Conservation (phyloP, 2,888 invertebrate genomes). For the Glaucopsyche alexis region DNA sequence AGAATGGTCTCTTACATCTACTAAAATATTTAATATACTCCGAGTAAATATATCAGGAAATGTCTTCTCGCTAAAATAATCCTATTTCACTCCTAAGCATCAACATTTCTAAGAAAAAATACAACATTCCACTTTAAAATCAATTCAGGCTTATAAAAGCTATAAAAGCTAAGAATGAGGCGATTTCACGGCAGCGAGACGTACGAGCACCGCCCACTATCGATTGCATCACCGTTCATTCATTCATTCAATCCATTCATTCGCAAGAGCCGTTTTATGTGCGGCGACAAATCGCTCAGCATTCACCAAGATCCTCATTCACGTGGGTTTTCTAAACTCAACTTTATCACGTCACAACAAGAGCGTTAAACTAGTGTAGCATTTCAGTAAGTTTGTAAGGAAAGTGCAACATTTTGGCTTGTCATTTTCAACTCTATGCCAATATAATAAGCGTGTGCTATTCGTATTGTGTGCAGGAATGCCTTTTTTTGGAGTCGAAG, state of each 20-base stretch:
- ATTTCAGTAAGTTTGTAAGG: background rate
- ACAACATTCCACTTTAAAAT: constrained; percentile 9
- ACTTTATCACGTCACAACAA: constrained; percentile 30
- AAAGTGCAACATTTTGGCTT: background rate
- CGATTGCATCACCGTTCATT: constrained; percentile 69
- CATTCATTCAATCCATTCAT: constrained; percentile 46
- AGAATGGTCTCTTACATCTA: too few species aligned
- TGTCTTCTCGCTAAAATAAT: background rate
- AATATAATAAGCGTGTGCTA: constrained; percentile 23
- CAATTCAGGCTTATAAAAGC: background rate
- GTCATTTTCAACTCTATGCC: constrained; percentile 30
- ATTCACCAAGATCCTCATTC: constrained; percentile 32
- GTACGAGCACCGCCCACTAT: constrained; percentile 61
- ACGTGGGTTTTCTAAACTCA: constrained; percentile 22
- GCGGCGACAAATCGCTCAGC: constrained; percentile 68
- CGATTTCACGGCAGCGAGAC: constrained; percentile 42
- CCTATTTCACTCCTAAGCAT: background rate
- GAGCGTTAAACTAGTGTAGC: background rate
- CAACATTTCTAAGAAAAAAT: background rate
- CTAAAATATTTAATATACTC: too few species aligned
- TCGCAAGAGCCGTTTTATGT: constrained; percentile 61
- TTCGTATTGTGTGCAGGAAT: constrained; percentile 58
- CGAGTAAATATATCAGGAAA: too few species aligned
- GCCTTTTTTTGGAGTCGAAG: constrained; percentile 50
- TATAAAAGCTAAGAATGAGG: constrained; percentile 7